A percentile compares a stretch with the other conserved stretches of the same genome.
Evolutionary conservation across 2,888 invertebrate species (phyloP).

Genomic region (Drosophila nr. perissopoda): DNA sequence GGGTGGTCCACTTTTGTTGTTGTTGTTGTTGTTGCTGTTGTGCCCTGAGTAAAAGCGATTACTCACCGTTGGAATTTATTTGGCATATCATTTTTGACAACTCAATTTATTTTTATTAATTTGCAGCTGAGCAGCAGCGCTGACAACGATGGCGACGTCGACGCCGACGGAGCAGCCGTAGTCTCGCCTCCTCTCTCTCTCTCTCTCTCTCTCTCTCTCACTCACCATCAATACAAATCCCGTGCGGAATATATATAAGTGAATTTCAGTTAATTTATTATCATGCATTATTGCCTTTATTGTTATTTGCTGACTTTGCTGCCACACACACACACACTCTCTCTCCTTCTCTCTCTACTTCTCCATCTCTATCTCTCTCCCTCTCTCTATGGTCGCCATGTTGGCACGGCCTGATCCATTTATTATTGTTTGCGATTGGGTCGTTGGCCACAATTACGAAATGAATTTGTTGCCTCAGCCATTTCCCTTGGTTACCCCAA

Average conservation of each 20-base stretch:
- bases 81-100: conserved; percentile 85
- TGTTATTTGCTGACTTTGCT: conserved; percentile 66
- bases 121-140: conserved; percentile 80
- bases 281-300: conserved; percentile 82
- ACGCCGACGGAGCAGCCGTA: conserved; percentile 6
- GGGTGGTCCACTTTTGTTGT: conserved; percentile 53
- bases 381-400: conserved; percentile 24
- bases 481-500: conserved; percentile 20
- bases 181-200: neutral
- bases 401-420: conserved; percentile 51
- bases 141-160: conserved; percentile 6
- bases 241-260: conserved; percentile 71
- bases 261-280: conserved; percentile 85
- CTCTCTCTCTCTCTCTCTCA: neutral
- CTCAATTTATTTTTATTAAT: conserved; percentile 85
- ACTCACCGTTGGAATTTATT: conserved; percentile 85
- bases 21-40: conserved; percentile 25
- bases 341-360: conserved; percentile 4
- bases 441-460: conserved; percentile 83
- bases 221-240: conserved; percentile 33
- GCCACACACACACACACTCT: conserved; percentile 7
- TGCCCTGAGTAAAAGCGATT: conserved; percentile 79
- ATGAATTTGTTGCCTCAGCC: conserved; percentile 76
- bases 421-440: conserved; percentile 71
- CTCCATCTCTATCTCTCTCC: conserved; percentile 12